These are phyloP conservation scores for Ptiloglossa arizonensis DNA, from an alignment of 1,140 invertebrate genomes.

Conservation along the genomic window DNA sequence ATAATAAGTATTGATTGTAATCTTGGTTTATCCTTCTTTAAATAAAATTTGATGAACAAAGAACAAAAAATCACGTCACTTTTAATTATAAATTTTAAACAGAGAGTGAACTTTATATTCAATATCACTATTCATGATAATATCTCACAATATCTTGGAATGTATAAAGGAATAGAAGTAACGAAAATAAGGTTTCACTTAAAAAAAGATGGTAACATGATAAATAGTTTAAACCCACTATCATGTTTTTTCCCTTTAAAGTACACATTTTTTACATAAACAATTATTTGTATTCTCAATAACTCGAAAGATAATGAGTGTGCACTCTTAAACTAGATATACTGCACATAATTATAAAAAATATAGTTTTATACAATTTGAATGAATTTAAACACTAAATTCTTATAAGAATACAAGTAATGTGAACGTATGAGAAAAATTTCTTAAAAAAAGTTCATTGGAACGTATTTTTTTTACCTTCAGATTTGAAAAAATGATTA, in stretches of 20 bases:
- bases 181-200: not conserved
- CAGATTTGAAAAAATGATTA: constrained; percentile 60
- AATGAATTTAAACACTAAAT: constrained; percentile 10
- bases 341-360: constrained; percentile 33
- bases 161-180: not conserved
- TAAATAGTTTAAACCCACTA: not conserved
- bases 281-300: not conserved
- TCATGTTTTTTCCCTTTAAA: not conserved
- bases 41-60: too few relatives aligned
- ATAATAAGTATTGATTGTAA: not conserved
- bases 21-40: too few relatives aligned
- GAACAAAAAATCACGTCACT: too few relatives aligned
- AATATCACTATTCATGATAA: not conserved
- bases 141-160: not conserved
- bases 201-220: not conserved
- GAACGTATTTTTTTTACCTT: constrained; percentile 51
- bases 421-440: constrained; percentile 22
- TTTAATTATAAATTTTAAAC: too few relatives aligned
- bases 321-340: not conserved
- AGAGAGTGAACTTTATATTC: not conserved
- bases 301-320: not conserved
- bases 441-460: constrained; percentile 37
- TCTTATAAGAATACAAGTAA: constrained; percentile 23
- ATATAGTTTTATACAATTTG: constrained; percentile 23
- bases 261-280: not conserved